phyloP scores from a whole-genome alignment of 1,140 invertebrate genomes.

The Lepidostoma basale region DNA sequence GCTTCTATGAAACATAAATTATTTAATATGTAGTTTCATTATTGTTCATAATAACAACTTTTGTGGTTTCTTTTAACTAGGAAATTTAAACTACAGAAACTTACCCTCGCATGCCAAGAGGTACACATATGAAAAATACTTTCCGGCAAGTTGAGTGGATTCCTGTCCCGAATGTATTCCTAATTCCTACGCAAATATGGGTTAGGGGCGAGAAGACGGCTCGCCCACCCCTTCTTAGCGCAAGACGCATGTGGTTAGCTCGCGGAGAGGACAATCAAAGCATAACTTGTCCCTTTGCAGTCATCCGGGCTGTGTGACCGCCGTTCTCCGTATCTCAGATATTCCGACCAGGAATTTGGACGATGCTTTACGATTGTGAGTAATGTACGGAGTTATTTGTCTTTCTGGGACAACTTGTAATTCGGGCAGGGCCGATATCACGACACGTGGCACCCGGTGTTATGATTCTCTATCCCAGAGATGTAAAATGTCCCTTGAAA shows the following conservation, averaged over 20 bases:
- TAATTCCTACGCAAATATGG: neutral
- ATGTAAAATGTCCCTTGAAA: too few relatives aligned
- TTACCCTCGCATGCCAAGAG: too few relatives aligned
- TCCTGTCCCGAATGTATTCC: neutral
- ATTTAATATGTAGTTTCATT: too few relatives aligned
- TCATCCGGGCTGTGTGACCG: slow-evolving; percentile 15
- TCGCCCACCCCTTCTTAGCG: neutral
- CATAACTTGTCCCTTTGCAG: slow-evolving; percentile 43
- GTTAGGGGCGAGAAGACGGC: neutral
- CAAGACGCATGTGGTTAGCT: slow-evolving; percentile 43
- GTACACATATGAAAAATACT: neutral
- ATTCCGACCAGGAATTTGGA: slow-evolving; percentile 41
- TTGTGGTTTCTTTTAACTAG: too few relatives aligned
- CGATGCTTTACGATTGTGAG: slow-evolving; percentile 41
- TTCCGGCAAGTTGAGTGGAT: neutral
- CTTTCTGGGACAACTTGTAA: neutral
- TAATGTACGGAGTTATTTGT: slow-evolving; percentile 25
- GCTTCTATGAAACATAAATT: too few relatives aligned
- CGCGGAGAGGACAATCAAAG: slow-evolving; percentile 43
- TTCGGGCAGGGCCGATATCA: too few relatives aligned
- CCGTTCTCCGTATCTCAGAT: slow-evolving; percentile 29
- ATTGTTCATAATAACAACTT: too few relatives aligned
- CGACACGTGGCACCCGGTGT: too few relatives aligned
- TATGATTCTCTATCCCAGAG: too few relatives aligned
- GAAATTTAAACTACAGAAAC: too few relatives aligned